Base-by-base conservation (phyloP, 2,888 invertebrate species). In the Anthophora plumipes region DNA sequence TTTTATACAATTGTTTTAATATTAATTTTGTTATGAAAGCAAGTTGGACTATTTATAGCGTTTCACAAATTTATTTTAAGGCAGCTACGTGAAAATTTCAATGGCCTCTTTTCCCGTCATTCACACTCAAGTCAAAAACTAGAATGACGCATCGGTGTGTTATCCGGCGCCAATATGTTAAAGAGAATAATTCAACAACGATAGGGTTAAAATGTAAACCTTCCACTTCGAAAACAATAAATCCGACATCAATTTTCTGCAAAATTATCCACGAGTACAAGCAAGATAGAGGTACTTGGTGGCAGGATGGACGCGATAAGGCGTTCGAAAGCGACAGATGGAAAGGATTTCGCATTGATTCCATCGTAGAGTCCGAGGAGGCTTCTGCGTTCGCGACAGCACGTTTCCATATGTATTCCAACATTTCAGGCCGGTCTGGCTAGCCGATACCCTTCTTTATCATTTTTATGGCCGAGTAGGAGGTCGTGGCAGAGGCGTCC, bases 401-500 rank as follows among this genome's bases (percentile, higher is more conserved):
- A 69, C 87, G 88, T 85, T 84, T 90, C 88, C 90, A 90, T 91
- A 91, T 90, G 90, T 90, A 89, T 89, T 89, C 88, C 83, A 85
- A 86, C 88, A 89, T 89, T 89, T 89, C 82, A 86, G 89, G 70
- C 83, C 83, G 81, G 88, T 89, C 88, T 90, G 85, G 81, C 87
- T 31, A 87, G 85, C 85, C 89, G 90, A 91, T 91, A 92, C 85
- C 89, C 90, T 91, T 91, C 91, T 92, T 92, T 91, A 91, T 92
- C 92, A 91, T 92, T 92, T 92, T 92, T 92, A 92, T 89, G 88
- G 86, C 85, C 87, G 88, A 89, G 90, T 89, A 89, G 80, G 89
- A 90, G 90, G 87, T 91, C 91, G 88, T 89, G 88, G 90, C 89
- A 89, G 89, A 89, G 90, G 77, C 69, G 91, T 88, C 90, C 91